A percentile compares a stretch with the other conserved stretches of the same genome.
Evolutionary conservation across 1,140 invertebrate species (phyloP).

Genomic region (Eubasilissa regina): DNA sequence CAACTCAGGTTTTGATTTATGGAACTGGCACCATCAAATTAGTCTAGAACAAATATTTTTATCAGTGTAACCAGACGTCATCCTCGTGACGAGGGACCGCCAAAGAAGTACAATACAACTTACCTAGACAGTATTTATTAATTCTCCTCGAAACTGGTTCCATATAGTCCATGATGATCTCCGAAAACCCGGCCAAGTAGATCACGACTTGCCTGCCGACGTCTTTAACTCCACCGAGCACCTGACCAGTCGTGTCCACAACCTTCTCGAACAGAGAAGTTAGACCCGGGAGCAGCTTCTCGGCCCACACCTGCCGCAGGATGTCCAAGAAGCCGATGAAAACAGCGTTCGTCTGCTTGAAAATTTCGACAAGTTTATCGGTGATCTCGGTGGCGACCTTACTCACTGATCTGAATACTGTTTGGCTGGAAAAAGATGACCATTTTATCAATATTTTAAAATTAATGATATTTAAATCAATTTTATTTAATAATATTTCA

Average conservation of each 20-base stretch:
- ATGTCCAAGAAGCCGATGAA: slow-evolving; percentile 69
- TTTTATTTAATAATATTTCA: too few relatives aligned
- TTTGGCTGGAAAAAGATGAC: not conserved
- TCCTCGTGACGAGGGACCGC: too few relatives aligned
- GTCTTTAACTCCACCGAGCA: slow-evolving; percentile 70
- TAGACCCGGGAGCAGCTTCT: slow-evolving; percentile 73
- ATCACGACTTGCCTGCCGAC: slow-evolving; percentile 71
- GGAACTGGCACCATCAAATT: too few relatives aligned
- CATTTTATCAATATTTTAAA: too few relatives aligned
- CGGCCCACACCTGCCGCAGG: slow-evolving; percentile 64
- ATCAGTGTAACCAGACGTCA: too few relatives aligned
- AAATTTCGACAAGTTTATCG: not conserved
- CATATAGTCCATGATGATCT: slow-evolving; percentile 76
- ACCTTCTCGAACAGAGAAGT: slow-evolving; percentile 73
- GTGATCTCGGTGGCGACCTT: not conserved
- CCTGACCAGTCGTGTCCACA: slow-evolving; percentile 63
- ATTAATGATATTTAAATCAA: too few relatives aligned
- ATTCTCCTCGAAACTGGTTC: slow-evolving; percentile 75
- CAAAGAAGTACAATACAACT: too few relatives aligned
- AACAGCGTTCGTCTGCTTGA: not conserved
- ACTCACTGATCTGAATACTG: not conserved
- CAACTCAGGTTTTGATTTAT: too few relatives aligned
- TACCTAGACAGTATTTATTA: slow-evolving; percentile 72
- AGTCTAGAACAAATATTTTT: too few relatives aligned
- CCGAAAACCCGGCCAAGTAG: slow-evolving; percentile 72